Percentiles rank a stretch among this genome's conserved stretches.
Evolutionary conservation across 2,113 vertebrate species (phyloP).

Genomic region (Nothoprocta pentlandii): DNA sequence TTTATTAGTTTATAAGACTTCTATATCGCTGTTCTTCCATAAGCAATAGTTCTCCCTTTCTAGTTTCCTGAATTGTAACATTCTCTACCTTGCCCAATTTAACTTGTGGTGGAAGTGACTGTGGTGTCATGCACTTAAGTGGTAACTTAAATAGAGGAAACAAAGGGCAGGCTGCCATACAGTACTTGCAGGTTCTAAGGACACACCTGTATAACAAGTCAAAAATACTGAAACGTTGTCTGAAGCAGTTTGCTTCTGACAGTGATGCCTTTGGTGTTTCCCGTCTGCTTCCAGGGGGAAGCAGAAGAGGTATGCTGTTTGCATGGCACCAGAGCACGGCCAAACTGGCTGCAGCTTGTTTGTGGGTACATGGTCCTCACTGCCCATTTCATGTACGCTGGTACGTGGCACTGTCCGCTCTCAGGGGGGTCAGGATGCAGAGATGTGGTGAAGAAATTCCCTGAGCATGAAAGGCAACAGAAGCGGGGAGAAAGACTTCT

Average conservation of each 20-base stretch:
- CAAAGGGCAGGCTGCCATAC: not conserved
- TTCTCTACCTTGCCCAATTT: not conserved
- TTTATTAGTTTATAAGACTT: not conserved
- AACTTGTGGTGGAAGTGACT: not conserved
- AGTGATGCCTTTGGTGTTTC: not conserved
- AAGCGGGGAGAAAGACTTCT: rapidly evolving
- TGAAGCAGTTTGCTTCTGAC: not conserved
- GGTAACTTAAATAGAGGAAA: not conserved
- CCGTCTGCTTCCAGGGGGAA: rapidly evolving
- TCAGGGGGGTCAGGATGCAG: not conserved
- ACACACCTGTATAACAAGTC: rapidly evolving
- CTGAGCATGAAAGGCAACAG: not conserved
- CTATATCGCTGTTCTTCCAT: not conserved
- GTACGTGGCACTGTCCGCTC: rapidly evolving
- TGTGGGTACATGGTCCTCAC: not conserved
- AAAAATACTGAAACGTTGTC: not conserved
- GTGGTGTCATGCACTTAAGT: not conserved
- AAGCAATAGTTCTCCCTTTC: not conserved
- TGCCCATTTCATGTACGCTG: not conserved
- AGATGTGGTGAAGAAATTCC: rapidly evolving
- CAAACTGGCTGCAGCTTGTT: not conserved
- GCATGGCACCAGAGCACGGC: rapidly evolving
- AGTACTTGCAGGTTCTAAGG: not conserved
- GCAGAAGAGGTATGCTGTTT: not conserved
- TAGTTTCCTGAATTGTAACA: not conserved